Percentiles rank a stretch among this genome's conserved stretches.
These are phyloP conservation scores for Ictidomys tridecemlineatus DNA, from an alignment of 2,113 vertebrate genomes.

Conservation along the genomic window DNA sequence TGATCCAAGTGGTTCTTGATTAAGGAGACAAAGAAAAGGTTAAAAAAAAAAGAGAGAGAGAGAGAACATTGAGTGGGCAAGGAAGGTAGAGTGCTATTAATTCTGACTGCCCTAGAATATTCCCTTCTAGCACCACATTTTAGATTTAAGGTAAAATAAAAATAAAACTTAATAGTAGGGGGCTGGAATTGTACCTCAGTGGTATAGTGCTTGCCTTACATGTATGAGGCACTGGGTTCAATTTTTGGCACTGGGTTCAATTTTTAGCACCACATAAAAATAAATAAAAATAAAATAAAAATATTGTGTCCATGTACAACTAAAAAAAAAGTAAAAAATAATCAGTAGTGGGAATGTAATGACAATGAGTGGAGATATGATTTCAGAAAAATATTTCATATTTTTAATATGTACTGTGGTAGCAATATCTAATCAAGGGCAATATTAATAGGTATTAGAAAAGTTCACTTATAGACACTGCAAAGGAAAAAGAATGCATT, in stretches of 20 bases:
- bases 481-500: conserved; percentile 41
- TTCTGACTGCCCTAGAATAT: neutral
- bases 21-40: neutral
- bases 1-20: neutral
- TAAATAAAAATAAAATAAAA: no score
- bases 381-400: neutral
- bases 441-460: conserved; percentile 4
- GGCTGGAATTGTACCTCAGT: no score
- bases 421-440: neutral
- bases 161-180: neutral
- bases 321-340: neutral
- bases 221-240: no score
- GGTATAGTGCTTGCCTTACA: no score
- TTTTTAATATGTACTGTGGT: neutral
- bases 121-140: neutral
- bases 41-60: neutral
- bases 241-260: no score
- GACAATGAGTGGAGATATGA: neutral
- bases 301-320: no score
- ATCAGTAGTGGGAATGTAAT: neutral
- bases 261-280: no score
- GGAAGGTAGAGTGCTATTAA: neutral
- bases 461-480: neutral
- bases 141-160: neutral
- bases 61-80: neutral